phyloP scores from a whole-genome alignment of 2,113 vertebrate genomes.

The Scolopax mira region DNA sequence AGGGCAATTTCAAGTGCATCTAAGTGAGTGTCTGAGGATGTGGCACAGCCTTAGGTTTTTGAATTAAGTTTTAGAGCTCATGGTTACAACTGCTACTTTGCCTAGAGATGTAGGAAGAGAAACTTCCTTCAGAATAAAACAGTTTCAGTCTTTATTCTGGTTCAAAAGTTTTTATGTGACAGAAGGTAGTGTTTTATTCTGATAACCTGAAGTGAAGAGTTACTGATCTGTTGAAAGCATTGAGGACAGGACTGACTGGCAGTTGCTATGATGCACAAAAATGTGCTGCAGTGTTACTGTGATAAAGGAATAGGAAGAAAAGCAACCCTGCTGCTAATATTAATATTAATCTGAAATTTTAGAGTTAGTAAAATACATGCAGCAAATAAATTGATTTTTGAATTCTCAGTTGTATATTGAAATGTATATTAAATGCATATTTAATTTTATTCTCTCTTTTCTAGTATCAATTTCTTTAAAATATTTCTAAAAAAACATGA shows the following conservation, averaged over 20 bases:
- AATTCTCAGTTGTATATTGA: neutral
- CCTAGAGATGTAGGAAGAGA: neutral
- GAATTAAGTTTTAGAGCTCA: rapidly evolving
- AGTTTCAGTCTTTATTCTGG: neutral
- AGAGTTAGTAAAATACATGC: neutral
- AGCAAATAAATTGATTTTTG: neutral
- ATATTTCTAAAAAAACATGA: neutral
- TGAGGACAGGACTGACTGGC: neutral
- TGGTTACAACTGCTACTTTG: neutral
- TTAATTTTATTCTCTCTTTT: neutral
- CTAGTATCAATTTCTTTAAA: neutral
- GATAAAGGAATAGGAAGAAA: neutral
- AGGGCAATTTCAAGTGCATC: rapidly evolving
- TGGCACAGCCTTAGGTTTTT: neutral
- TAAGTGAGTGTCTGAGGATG: too few species aligned
- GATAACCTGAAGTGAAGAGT: rapidly evolving
- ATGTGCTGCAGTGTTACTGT: neutral
- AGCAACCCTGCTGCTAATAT: neutral
- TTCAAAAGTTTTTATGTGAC: neutral
- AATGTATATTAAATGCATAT: neutral
- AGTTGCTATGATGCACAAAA: neutral
- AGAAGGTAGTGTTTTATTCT: neutral
- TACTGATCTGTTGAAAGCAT: neutral
- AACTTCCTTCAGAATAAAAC: neutral
- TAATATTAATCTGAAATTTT: neutral